Base-by-base conservation (phyloP, 2,113 vertebrate genomes). In the Hemiprocne comata region DNA sequence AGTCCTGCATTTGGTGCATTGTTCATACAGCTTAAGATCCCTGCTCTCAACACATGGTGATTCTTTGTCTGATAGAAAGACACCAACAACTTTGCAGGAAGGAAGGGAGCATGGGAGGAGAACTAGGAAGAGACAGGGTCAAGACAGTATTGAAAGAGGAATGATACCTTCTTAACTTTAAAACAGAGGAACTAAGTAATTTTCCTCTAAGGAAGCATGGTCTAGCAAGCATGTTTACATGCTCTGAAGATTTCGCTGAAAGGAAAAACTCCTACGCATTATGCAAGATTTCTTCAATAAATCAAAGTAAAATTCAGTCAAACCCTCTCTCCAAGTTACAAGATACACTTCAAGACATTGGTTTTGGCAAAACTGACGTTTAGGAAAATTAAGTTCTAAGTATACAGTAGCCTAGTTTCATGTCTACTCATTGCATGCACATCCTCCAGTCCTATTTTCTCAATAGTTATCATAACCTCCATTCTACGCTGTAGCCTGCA, bases 151-250 rank as follows among this genome's bases (percentile, higher is more conserved):
- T 77, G 72, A 88, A 85, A 83, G 67, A 88, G 69, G 71, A 97
- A 46, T 73, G 58, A 76, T 85, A 80, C 54, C 78, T 76, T 80
- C 67, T 90, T 24, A 58, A 80, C 67, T 94, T 84, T 60, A 85
- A 70, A 83, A 94, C 23, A 85, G 94, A 95, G 82, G 81, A 96
- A 95, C 85, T 62, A 83, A 25, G 38, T 54, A 96, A 79, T 48
- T 92, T 96, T 94, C 82, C 85, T 93, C 55, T 77, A 83, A 90
- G 88, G 90, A 95, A 94, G 72, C 82, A 31, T 34, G 51, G 67
- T 88, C 64, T 90, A 90, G 60, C 40, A 93, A 85, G 48, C 65
- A 12, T 10, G 10, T 88, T 86, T 86, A 80, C 29, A 33, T 33
- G 21, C 82, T 78, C 81, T 74, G 28, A 73, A 88, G 60, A 38